phyloP scores from a whole-genome alignment of 2,888 invertebrate species.

The Adelognathus sp. region DNA sequence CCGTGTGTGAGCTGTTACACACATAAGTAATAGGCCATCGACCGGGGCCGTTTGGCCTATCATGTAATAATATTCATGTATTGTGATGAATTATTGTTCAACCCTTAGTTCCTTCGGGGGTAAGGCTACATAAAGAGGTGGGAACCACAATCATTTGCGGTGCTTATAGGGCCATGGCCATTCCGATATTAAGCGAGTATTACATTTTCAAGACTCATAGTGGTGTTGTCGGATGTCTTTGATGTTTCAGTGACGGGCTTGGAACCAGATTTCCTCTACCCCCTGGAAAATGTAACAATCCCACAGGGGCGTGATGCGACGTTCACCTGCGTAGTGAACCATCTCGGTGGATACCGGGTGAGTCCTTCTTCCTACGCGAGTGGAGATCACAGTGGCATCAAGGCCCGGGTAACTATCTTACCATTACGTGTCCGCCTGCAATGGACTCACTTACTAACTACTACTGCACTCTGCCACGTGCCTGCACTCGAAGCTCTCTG shows the following conservation, averaged over 20 bases:
- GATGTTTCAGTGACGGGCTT: constrained; percentile 85
- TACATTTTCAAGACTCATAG: background rate
- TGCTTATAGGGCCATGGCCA: background rate
- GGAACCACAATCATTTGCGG: background rate
- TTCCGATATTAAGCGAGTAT: background rate
- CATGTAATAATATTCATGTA: no score
- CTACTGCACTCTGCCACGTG: constrained; percentile 69
- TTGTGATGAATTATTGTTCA: no score
- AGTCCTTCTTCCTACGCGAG: constrained; percentile 85
- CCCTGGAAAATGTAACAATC: constrained; percentile 92
- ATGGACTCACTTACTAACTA: constrained; percentile 72
- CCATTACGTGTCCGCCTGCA: constrained; percentile 76
- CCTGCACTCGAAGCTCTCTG: constrained; percentile 78
- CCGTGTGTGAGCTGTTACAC: no score
- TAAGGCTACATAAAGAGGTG: no score
- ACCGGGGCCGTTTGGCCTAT: no score
- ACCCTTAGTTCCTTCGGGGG: no score
- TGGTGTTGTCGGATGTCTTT: background rate
- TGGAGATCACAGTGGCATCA: constrained; percentile 79
- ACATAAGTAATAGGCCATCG: no score
- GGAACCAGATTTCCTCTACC: constrained; percentile 91
- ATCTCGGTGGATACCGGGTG: constrained; percentile 91
- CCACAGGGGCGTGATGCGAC: constrained; percentile 92
- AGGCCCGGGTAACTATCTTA: constrained; percentile 80
- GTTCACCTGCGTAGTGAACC: constrained; percentile 93